Conservation (phyloP, 2,113 vertebrate genomes). For the Clarias batrachus region DNA sequence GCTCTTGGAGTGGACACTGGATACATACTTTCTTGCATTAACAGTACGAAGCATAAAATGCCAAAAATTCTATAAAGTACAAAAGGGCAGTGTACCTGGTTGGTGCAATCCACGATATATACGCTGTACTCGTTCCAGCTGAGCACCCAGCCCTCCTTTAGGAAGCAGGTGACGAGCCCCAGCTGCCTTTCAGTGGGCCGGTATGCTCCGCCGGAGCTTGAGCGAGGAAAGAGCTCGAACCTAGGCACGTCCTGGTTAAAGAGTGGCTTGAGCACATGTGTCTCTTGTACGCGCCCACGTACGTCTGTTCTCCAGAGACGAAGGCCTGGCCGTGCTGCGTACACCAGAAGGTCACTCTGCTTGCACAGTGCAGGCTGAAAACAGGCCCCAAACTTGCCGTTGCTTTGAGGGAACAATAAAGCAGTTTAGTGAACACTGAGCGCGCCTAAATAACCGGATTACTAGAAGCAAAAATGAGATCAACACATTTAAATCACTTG, state of each 20-base stretch:
- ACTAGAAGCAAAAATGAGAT: not conserved
- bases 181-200: constrained; percentile 81
- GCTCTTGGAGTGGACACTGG: not conserved
- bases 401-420: constrained; percentile 64
- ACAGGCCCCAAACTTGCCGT: constrained; percentile 92
- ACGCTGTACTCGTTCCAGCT: constrained; percentile 97
- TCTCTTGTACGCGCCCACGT: constrained; percentile 86
- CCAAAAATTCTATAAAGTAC: not conserved
- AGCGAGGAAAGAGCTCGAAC: constrained; percentile 86
- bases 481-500: not conserved
- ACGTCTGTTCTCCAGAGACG: constrained; percentile 91
- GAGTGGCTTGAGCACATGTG: constrained; percentile 82
- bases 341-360: constrained; percentile 88
- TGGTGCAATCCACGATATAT: constrained; percentile 86
- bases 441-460: not conserved
- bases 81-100: constrained; percentile 72
- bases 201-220: constrained; percentile 71
- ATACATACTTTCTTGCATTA: not conserved
- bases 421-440: not conserved
- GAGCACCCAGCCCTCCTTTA: constrained; percentile 88
- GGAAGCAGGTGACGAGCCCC: constrained; percentile 86
- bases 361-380: constrained; percentile 95
- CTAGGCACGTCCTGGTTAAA: constrained; percentile 81
- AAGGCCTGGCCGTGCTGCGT: constrained; percentile 87
- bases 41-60: no score